Base-by-base conservation (phyloP, 2,888 invertebrate species). In the Rhamnusium bicolor region DNA sequence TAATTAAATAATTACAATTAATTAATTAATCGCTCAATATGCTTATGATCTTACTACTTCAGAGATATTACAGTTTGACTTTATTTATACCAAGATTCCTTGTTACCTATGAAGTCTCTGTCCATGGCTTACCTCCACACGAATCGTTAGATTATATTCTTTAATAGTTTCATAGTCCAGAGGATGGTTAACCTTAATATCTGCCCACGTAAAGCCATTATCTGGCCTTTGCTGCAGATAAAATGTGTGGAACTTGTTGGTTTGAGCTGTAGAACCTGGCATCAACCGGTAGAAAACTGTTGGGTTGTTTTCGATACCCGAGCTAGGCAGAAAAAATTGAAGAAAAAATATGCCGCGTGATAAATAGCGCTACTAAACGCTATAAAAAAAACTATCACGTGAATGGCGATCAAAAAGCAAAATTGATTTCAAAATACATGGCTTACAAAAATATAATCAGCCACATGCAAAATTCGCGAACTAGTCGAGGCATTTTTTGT, bases 101-200 rank as follows among this genome's bases (percentile, higher is more conserved):
- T 46, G 56, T 16, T 51, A 47, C 47, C 27, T 18, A 6, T 1
- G 5, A 16, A 0, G 12, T 24, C 27, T 8, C 1, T 12, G 16
- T 24, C 12, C 53, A 10, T 18, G 12, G 0, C 51, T 16, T 89
- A 97, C 97, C 95, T 98, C 97, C 66, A 97, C 98, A 87, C 97
- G 93, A 89, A 98, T 96, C 8, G 98, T 98, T 83, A 98, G 90
- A 91, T 98, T 98, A 89, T 97, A 98, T 87, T 97, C 97, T 90
- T 96, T 96, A 88, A 97, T 97, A 83, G 94, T 95, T 88, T 98
- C 97, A 87, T 95, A 98, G 90, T 98, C 98, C 85, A 98, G 89
- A 24, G 96, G 97, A 91, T 97, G 97, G 90, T 98, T 97, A 83
- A 98, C 97, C 91, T 97, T 96, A 88, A 97, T 96, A 87, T 97